phyloP scores from a whole-genome alignment of 2,797 vertebrate genomes.

The Ceryle rudis region DNA sequence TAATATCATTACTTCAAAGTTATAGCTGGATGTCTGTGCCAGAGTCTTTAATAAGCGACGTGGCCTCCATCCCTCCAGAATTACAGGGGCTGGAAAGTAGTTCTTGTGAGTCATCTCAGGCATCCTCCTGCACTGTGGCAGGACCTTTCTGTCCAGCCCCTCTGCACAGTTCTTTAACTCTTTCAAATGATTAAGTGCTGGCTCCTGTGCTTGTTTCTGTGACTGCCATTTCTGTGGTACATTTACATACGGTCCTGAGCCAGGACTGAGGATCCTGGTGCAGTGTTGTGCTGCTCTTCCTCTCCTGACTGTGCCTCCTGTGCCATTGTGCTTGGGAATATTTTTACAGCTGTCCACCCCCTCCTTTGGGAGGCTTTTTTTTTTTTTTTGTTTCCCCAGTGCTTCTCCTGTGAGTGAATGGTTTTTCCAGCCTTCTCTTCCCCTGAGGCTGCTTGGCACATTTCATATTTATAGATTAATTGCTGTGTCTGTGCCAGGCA shows the following conservation, averaged over 20 bases:
- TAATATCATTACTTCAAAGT: slow-evolving; percentile 41
- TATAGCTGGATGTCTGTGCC: not conserved
- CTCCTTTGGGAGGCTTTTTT: not conserved
- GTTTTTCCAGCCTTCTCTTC: slow-evolving; percentile 31
- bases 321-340: slow-evolving; percentile 36
- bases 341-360: slow-evolving; percentile 42
- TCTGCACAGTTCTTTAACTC: slow-evolving; percentile 4
- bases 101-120: slow-evolving; percentile 26
- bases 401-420: slow-evolving; percentile 10
- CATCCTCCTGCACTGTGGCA: slow-evolving; percentile 4
- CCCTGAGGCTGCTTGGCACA: not conserved
- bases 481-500: not conserved
- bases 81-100: slow-evolving; percentile 28
- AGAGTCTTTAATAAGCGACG: slow-evolving; percentile 7
- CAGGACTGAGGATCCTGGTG: not conserved
- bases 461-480: not conserved
- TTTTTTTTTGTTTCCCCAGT: not conserved
- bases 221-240: not conserved
- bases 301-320: not conserved
- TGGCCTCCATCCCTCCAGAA: slow-evolving; percentile 9
- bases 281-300: not conserved
- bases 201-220: not conserved
- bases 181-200: not conserved
- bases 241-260: not conserved
- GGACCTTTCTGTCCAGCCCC: not conserved